A percentile compares a stretch with the other conserved stretches of the same genome.
phyloP scores from a whole-genome alignment of 2,888 invertebrate species.

The Oscheius myriophilus region DNA sequence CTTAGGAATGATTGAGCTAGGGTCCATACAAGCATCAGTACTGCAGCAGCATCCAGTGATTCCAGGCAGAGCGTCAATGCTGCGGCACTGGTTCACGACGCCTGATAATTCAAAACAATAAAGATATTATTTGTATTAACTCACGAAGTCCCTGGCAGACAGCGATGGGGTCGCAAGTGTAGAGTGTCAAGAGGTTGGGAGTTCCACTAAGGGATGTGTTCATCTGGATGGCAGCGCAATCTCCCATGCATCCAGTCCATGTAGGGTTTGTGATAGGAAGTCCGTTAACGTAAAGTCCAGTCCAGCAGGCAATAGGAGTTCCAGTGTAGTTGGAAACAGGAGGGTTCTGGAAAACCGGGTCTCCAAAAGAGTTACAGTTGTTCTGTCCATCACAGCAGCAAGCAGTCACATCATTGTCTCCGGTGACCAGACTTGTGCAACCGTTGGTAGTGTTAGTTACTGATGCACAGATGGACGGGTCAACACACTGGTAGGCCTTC shows the following conservation, averaged over 20 bases:
- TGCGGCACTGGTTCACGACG: constrained; percentile 32
- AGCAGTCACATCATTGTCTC: constrained; percentile 38
- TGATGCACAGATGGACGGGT: constrained; percentile 36
- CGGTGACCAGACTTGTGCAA: constrained; percentile 21
- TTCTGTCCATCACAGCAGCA: constrained; percentile 38
- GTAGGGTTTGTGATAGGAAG: constrained; percentile 2
- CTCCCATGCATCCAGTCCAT: constrained; percentile 35
- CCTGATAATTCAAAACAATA: no score
- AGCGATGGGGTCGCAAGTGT: constrained; percentile 43
- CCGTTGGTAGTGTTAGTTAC: constrained; percentile 34
- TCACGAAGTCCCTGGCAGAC: constrained; percentile 39
- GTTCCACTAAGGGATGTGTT: constrained; percentile 25
- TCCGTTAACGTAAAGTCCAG: constrained; percentile 44
- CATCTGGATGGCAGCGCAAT: constrained; percentile 41
- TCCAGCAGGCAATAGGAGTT: constrained; percentile 38
- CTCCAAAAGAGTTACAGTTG: constrained; percentile 37
- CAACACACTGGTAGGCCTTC: constrained; percentile 47
- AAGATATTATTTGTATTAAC: no score
- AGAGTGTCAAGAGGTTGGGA: constrained; percentile 35
- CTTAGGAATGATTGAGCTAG: constrained; percentile 39
- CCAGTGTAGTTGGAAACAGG: background rate
- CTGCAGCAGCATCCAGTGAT: constrained; percentile 51
- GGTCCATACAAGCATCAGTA: constrained; percentile 47
- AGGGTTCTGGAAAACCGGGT: constrained; percentile 1
- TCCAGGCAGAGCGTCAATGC: constrained; percentile 37